Evolutionary conservation across 2,113 vertebrate species (phyloP), one percentile per base, ranked within the genome.

Genomic region (Scalopus aquaticus): DNA sequence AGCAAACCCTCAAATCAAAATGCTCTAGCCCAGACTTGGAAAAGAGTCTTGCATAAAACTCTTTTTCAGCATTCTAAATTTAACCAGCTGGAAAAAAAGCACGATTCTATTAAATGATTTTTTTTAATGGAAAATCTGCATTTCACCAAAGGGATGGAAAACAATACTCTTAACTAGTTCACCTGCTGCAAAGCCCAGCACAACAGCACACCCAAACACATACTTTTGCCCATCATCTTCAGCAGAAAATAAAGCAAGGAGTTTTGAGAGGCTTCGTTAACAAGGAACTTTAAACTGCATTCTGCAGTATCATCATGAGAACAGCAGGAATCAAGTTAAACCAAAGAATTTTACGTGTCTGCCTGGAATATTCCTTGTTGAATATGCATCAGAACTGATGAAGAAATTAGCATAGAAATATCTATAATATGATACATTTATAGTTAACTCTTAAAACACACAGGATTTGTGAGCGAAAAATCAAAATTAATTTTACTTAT

Each of bases 71-170:
- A 58, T 90, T 93, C 90, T 87, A 87, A 95, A 95, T 95, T 91
- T 93, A 90, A 91, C 76, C 72, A 73, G 44, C 77, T 96, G 88
- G 83, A 90, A 80, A 93, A 35, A 81, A 88, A 85, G 44, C 54
- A 51, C 17, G 44, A 79, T 90, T 92, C 84, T 90, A 84, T 58
- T 44, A 85, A 62, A 58, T 37, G 30, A 69, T 62, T 77, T 95
- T 93, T 79, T 69, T 84, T 37, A 80, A 39, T 51, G 67, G 20
- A 22, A 95, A 92, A 93, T 88, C 84, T 90, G 58, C 39, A 58
- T 91, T 87, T 70, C 64, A 79, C 88, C 84, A 77, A 73, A 62
- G 54, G 24, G 2, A 82, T 42, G 60, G 87, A 83, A 94, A 95
- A 76, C 80, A 93, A 37, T 76, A 62, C n/a, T 22, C 37, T 39